Evolutionary conservation across 2,888 invertebrate species (phyloP), one percentile per base, ranked within the genome.

Genomic region (Monopis laevigella): DNA sequence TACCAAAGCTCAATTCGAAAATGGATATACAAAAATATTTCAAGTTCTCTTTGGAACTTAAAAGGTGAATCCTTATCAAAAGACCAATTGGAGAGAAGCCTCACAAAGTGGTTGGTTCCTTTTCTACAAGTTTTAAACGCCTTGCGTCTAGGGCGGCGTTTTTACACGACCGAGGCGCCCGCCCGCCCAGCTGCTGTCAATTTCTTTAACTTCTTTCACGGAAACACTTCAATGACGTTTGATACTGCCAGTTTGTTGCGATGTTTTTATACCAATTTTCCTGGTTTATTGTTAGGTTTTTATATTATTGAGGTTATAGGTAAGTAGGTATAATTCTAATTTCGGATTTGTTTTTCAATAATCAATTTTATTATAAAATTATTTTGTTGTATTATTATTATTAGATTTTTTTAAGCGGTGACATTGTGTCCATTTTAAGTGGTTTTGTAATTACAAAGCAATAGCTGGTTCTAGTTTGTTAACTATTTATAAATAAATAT

Each of bases 1-100:
- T 36, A 21, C 10, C 36, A 36, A 36, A 13, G 19, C 17, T 21
- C 13, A 36, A 21, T 21, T 36, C n/a, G 16, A 19, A 36, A 21
- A 16, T 21, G 36, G 14, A 10, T 35, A 17, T 2, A 21, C 36
- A 13, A 36, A 36, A 11, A 36, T 36, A 29, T 29, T 29, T 11
- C 29, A 29, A 29, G n/a, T 12, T 28, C n/a, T 28, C 12, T 3
- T 5, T 17, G 34, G 48, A 52, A 59, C 51, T 55, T 62, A 57
- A 65, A 65, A 58, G 62, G 56, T 47, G 74, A 73, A 69, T 54
- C 70, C 75, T 41, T 65, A 67, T 48, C 45, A 58, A 56, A 46
- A 52, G 59, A 57, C 44, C 64, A 63, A 72, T 72, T 65, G 71
- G 61, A 67, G 69, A 63, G 73, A 74, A 72, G 58, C 72, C 72